Base-by-base conservation (phyloP, 2,113 vertebrate genomes). In the Oxyura jamaicensis region DNA sequence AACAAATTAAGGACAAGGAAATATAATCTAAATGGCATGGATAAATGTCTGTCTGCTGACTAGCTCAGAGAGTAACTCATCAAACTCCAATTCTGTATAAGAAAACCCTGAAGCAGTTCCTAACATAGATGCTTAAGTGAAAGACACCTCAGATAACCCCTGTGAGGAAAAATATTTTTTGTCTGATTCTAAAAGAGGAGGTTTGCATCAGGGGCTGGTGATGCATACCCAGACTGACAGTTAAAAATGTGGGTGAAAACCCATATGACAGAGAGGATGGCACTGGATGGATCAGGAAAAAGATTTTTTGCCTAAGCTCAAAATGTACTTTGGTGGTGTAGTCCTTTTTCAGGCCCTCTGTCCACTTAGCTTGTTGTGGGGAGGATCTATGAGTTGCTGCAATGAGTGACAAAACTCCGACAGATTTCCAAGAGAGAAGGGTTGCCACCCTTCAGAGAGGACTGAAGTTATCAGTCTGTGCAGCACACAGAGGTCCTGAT, bases 201-300 rank as follows among this genome's bases (percentile, higher is more conserved):
- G 35, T 63, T 91, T 80, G n/a, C 67, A 62, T 68, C 71, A 48
- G 55, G 31, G 44, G 26, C 53, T 82, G 73, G 42, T 2, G 0
- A 50, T 76, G 16, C 2, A 1, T 67, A 65, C 46, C 13, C 65
- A 68, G 42, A 33, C 59, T 72, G 65, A 39, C 52, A 58, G 71
- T 42, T 87, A 65, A 60, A 94, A 90, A 72, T 36, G 44, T 71
- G 44, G 69, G 53, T 65, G 77, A 87, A 79, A 81, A 85, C 55
- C 4, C 23, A 4, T 56, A 50, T 76, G 74, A 87, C 48, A 62
- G 44, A 53, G 74, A 60, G 36, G 8, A 78, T 59, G 77, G 52
- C 56, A 60, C 52, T 52, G 88, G 35, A 58, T 79, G n/a, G 35
- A 44, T 79, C n/a, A 25, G 77, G 31, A 58, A 67, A 67, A 88